Evolutionary conservation across 2,113 vertebrate genomes (phyloP).

Genomic region (Dipodomys merriami): DNA sequence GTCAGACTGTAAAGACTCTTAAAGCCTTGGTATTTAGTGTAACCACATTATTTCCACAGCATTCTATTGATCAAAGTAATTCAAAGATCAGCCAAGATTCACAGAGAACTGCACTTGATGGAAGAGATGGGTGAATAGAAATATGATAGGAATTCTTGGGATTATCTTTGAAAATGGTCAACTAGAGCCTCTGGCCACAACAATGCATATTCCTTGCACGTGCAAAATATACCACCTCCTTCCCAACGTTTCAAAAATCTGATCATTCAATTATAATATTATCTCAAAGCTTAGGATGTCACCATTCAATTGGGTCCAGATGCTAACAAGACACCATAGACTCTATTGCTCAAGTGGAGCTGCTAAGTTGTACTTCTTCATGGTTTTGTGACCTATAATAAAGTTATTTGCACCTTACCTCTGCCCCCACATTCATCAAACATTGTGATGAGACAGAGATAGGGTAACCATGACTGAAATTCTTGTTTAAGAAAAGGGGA

Average conservation of each 20-base stretch:
- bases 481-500: not conserved
- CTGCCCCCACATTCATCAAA: not conserved
- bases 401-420: not conserved
- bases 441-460: not conserved
- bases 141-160: not conserved
- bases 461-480: not conserved
- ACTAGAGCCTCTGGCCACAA: not conserved
- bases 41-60: not conserved
- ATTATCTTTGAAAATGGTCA: not conserved
- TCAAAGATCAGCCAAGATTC: not conserved
- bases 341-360: not conserved
- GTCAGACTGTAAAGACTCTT: not conserved
- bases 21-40: not conserved
- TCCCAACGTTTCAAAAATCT: not conserved
- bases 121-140: not conserved
- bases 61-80: not conserved
- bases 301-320: not conserved
- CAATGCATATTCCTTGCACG: not conserved
- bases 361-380: not conserved
- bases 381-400: not conserved
- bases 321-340: not conserved
- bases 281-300: not conserved
- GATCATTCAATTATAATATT: not conserved
- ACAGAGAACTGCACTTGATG: not conserved
- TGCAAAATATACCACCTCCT: not conserved